Conservation (phyloP, 2,113 vertebrate species). For the Lagopus muta region DNA sequence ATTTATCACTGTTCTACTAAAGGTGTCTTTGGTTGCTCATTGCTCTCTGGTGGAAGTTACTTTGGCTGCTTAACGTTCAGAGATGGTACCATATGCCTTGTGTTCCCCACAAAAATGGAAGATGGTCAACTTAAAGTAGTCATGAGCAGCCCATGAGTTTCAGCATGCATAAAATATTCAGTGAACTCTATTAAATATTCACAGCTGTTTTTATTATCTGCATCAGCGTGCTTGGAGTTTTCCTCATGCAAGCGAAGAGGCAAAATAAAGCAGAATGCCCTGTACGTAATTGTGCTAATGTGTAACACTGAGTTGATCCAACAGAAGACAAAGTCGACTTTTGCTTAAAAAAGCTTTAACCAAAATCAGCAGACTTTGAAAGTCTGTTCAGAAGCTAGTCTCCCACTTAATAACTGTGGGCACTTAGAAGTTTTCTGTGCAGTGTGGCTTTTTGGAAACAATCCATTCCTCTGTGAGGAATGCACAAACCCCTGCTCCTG, state of each 20-base stretch:
- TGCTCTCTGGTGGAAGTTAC: neutral
- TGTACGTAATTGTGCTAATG: neutral
- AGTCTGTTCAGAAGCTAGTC: neutral
- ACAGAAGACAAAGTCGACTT: neutral
- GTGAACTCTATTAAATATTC: neutral
- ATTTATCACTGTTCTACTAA: neutral
- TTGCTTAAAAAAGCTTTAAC: neutral
- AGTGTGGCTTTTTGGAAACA: neutral
- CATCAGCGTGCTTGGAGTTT: neutral
- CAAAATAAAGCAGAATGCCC: neutral
- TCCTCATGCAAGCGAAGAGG: neutral
- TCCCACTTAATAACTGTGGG: neutral
- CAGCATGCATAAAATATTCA: neutral
- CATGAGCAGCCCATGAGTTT: neutral
- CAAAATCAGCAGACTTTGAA: neutral
- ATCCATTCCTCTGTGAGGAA: neutral
- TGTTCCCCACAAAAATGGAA: neutral
- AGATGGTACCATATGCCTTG: neutral
- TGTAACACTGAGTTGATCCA: neutral
- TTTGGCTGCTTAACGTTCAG: neutral
- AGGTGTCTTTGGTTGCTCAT: neutral
- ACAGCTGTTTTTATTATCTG: neutral
- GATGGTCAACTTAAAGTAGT: neutral
- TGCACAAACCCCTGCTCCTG: neutral
- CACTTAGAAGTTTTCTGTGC: neutral